Base-by-base conservation (phyloP, 2,888 invertebrate species). In the Seira sanloemensis region DNA sequence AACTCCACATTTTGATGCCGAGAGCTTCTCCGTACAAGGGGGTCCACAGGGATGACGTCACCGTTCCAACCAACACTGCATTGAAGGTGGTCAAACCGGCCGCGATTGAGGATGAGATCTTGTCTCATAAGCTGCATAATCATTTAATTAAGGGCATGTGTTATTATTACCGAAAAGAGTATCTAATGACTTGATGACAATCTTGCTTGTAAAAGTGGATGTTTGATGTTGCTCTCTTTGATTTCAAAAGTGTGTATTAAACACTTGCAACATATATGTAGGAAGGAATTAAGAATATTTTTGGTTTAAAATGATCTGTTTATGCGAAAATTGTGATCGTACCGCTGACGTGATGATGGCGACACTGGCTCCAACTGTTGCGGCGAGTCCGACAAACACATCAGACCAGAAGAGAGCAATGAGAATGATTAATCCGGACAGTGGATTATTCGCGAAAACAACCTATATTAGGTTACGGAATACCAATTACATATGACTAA, bases 361-460 rank as follows among this genome's bases (percentile, higher is more conserved):
- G 0, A 76, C 66, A 21, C 87, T 72, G 21, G 88, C 87, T 7
- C 88, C 77, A 12, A 89, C 77, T 2, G 75, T 50, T 19, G 88
- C 87, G 7, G 89, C 90, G 46, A 86, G 65, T 0, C 90, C 90
- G 1, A 88, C 89, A 1, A 72, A 19, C 1, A 86, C 65, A 86
- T 90, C 89, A 2, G 90, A 90, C 77, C 90, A 87, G 76, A 90
- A 90, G 19, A 92, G 88, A 12, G 91, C 91, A 26, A 91, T 84
- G 25, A 91, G 89, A 85, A 92, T 91, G 23, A 92, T 85, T 12
- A 91, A 79, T 12, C 92, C 92, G 65, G 91, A 91, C 78, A 92
- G 86, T 7, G 92, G 92, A 89, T 92, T 92, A 88, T 92, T 92
- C 7, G 91, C 91, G 71, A 91, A 91, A 5, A 90, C 90, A 9